Evolutionary conservation across 2,113 vertebrate species (phyloP).

Genomic region (Hippopotamus amphibius): DNA sequence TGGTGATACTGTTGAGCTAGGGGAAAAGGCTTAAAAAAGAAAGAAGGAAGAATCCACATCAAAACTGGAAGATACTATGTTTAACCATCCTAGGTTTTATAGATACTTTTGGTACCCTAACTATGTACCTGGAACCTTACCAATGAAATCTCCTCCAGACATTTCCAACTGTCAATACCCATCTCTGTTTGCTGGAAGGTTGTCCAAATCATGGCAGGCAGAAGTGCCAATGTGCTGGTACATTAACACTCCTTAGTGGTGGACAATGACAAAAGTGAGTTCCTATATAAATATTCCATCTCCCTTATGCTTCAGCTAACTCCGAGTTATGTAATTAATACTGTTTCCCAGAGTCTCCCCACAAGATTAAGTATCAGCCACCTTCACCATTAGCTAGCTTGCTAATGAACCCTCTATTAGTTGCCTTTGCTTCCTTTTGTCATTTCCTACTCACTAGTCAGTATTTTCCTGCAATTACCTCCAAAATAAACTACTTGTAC

Average conservation of each 20-base stretch:
- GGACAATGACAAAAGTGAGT: not conserved
- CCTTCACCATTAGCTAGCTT: accelerated
- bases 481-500: not conserved
- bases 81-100: not conserved
- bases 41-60: not conserved
- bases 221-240: not conserved
- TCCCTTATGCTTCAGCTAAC: not conserved
- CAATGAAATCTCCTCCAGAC: not conserved
- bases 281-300: not conserved
- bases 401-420: not conserved
- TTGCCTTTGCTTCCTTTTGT: not conserved
- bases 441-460: accelerated
- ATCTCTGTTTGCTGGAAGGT: not conserved
- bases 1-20: not conserved
- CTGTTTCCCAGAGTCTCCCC: not conserved
- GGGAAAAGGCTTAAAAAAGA: not conserved
- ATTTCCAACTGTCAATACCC: not conserved
- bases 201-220: not conserved
- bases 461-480: not conserved
- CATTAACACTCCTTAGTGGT: not conserved
- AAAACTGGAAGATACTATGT: not conserved
- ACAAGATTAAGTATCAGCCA: not conserved
- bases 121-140: not conserved
- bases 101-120: not conserved
- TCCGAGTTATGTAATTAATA: not conserved